Base-by-base conservation (phyloP, 2,888 invertebrate genomes). In the Oxystoma pomonae region DNA sequence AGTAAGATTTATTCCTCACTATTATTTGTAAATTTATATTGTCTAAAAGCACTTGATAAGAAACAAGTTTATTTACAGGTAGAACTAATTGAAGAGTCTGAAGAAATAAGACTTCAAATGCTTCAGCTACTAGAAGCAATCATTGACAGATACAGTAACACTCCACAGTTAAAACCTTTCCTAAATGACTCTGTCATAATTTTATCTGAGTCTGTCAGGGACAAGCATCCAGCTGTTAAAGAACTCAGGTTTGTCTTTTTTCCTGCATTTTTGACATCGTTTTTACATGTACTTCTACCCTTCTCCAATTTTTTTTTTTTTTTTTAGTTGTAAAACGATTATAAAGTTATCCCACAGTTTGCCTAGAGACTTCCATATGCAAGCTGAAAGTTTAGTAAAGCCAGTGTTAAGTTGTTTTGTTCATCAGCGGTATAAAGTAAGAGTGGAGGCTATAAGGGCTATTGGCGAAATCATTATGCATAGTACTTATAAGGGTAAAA, bases 391-490 rank as follows among this genome's bases (percentile, higher is more conserved):
- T 51, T 83, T 94, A 67, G 85, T 92, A 0, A 87, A 89, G 70
- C 91, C 94, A 0, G 82, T 95, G 0, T 77, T 92, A 53, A 80
- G 82, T 1, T 89, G 90, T 74, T 85, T 93, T 71, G 82, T 85
- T 21, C 95, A 96, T 78, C 94, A 94, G 73, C 92, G 95, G 78
- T 92, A 88, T 64, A 88, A 86, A 79, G 90, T 94, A 53, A 83
- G 96, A 64, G 85, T 90, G 16, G 85, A 88, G 52, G 88, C 91
- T 16, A 81, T 96, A 12, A 85, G 85, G 76, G 88, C 92, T 55
- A 85, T 94, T 67, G 86, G 86, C 58, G 83, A 84, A 49, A 81
- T 86, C 63, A 83, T 92, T 16, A 81, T 89, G 69, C 86, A 90
- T 69, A 75, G 83, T 55, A 76, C 78, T 51, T 76, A 75, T 64